A percentile compares a stretch with the other conserved stretches of the same genome.
Conservation (phyloP, 2,113 vertebrate genomes). For the western clawed frog (Xenopus tropicalis) region DNA sequence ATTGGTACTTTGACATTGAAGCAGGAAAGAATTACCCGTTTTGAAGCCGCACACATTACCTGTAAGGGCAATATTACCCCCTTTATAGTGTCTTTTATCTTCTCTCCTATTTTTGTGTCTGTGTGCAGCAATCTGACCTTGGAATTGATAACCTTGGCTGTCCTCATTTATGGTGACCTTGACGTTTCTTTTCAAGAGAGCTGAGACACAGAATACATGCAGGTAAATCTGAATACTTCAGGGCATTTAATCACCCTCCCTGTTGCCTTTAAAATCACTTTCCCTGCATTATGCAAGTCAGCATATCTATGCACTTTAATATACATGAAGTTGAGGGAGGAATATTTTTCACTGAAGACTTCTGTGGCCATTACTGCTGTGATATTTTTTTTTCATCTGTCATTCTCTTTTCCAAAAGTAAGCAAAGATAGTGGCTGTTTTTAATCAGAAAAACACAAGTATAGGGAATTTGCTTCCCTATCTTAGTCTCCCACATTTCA, state of each 20-base stretch:
- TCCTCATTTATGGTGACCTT: conserved; percentile 5
- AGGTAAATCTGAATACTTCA: conserved; percentile 52
- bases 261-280: conserved; percentile 60
- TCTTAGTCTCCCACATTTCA: conserved; percentile 66
- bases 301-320: conserved; percentile 63
- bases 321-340: conserved; percentile 64
- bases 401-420: conserved; percentile 47
- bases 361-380: conserved; percentile 60
- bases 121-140: conserved; percentile 2
- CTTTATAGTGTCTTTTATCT: background rate
- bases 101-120: background rate
- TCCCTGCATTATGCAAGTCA: conserved; percentile 61
- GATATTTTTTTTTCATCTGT: conserved; percentile 59
- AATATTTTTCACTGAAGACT: conserved; percentile 61
- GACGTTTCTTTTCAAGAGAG: conserved; percentile 7
- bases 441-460: conserved; percentile 63
- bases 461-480: conserved; percentile 60
- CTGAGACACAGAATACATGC: conserved; percentile 51
- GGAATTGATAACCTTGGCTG: background rate
- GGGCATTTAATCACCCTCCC: conserved; percentile 61
- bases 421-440: conserved; percentile 48
- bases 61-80: background rate
- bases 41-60: background rate
- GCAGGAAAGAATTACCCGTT: conserved; percentile 31
- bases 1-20: conserved; percentile 48